Base-by-base conservation (phyloP, 2,113 vertebrate species). In the Ptyas mucosa region DNA sequence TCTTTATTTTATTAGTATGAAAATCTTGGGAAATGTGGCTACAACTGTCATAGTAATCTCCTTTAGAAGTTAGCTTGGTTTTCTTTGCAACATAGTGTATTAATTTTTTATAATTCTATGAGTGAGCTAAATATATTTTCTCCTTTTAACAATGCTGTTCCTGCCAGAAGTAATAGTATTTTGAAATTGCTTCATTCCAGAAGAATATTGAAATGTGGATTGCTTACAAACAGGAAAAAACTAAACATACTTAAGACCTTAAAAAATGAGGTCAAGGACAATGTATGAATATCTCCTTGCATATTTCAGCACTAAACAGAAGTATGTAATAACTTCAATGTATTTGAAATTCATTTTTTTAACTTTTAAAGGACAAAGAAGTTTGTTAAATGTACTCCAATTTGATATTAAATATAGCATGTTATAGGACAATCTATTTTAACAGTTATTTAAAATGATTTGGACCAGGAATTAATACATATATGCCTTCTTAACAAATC, bases 171-270 rank as follows among this genome's bases (percentile, higher is more conserved):
- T 34, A 75, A 39, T 14, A 34, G 64, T 69, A 69, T 69, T 75
- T 39, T 2, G 23, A 54, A 29, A 81, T 64, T 5, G 29, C 69
- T 75, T 49, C 21, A 53, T 46, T 87, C n/a, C 89, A 34, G 5
- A 34, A 75, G 34, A 34, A n/a, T 34, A 39, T 75, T 91, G 29
- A 52, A 93, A 94, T 91, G 52, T 75, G 64, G 49, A 92, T 10
- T 89, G 85, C 55, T 93, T 51, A 34, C 29, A 89, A 34, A 64
- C 91, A 95, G 55, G 93, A 94, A 95, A 95, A 75, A 91, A 75
- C 86, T 96, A 94, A 85, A 96, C 94, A 91, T 93, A 91, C 95
- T 96, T 94, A 94, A 94, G 61, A 90, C 94, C 51, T 96, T 93
- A 91, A 94, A 20, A 90, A 92, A 91, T 69, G 39, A 57, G 53